Conservation (phyloP, 2,888 invertebrate genomes). For the Athripsodes cinereus region DNA sequence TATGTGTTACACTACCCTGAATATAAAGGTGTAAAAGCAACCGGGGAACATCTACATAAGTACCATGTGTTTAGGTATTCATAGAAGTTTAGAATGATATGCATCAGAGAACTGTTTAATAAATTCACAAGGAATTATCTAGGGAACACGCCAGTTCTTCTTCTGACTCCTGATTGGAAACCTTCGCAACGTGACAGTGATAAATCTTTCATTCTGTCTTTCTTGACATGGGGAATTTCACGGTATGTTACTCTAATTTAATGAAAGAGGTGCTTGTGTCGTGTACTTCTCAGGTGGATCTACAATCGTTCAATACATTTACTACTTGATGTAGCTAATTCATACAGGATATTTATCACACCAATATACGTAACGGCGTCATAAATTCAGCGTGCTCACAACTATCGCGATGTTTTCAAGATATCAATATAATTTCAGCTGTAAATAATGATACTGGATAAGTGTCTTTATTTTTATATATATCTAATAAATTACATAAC, state of each 20-base stretch:
- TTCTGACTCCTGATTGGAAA: not conserved
- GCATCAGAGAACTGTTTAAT: not conserved
- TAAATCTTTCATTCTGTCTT: constrained; percentile 17
- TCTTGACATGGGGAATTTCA: constrained; percentile 17
- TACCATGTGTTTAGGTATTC: not conserved
- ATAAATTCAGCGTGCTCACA: not conserved
- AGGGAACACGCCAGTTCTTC: no score
- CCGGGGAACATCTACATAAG: no score
- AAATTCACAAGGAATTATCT: not conserved
- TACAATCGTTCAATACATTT: not conserved
- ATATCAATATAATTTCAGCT: no score
- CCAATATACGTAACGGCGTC: not conserved
- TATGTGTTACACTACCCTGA: no score
- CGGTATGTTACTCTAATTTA: constrained; percentile 20
- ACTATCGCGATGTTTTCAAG: no score
- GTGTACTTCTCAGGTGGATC: no score
- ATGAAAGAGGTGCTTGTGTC: constrained; percentile 16
- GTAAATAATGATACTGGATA: no score
- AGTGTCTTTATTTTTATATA: no score
- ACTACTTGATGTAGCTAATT: not conserved
- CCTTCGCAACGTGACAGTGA: constrained; percentile 18
- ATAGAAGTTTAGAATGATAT: not conserved
- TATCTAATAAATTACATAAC: no score
- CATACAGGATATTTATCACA: not conserved
- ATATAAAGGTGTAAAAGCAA: no score